Base-by-base conservation (phyloP, 2,113 vertebrate species). In the Salvelinus namaycush region DNA sequence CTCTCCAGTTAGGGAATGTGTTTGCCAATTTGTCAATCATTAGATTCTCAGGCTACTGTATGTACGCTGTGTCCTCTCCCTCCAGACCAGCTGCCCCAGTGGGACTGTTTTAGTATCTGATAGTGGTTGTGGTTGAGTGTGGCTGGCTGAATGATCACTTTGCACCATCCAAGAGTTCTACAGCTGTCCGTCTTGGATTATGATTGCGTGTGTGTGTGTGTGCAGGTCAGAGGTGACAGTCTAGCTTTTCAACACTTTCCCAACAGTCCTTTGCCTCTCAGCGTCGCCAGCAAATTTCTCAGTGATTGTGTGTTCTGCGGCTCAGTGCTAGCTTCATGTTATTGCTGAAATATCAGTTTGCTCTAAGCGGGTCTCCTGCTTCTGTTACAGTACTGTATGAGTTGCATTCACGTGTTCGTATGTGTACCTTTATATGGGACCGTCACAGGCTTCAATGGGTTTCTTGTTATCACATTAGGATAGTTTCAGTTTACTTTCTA, bases 1-100 rank as follows among this genome's bases (percentile, higher is more conserved):
- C 16, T 14, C 13, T 54, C 51, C 51, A 54, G 3, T 54, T 18
- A 54, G 16, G 51, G 13, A 54, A 54, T 54, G 51, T 18, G 39
- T 18, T 14, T 54, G 16, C 14, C 51, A 54, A 18, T 54, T 16
- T 54, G 51, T 54, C 51, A 54, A 18, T 54, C 51, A 54, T 54
- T 54, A 54, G 5, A 22, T 62, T 18, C 54, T 57, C 59, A 62
- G n/a, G 20, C 59, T 22, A 22, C 59, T 62, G 20, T 62, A 14
- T 14, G 16, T 18, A 18, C 12, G 29, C 4, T 8, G 3, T 29
- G 29, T 68, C 31, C 26, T 81, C 84, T 79, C 68, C 77, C 83
- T 84, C 84, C 81, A 86, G 84, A 87, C 85, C 84, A 87, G 80
- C 79, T 0, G 0, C 68, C 82, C 81, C 86, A 86, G 86, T 81